Percentiles rank a stretch among this genome's conserved stretches.
These are phyloP conservation scores for Euzophera pinguis DNA, from an alignment of 2,888 invertebrate genomes.

Conservation along the genomic window DNA sequence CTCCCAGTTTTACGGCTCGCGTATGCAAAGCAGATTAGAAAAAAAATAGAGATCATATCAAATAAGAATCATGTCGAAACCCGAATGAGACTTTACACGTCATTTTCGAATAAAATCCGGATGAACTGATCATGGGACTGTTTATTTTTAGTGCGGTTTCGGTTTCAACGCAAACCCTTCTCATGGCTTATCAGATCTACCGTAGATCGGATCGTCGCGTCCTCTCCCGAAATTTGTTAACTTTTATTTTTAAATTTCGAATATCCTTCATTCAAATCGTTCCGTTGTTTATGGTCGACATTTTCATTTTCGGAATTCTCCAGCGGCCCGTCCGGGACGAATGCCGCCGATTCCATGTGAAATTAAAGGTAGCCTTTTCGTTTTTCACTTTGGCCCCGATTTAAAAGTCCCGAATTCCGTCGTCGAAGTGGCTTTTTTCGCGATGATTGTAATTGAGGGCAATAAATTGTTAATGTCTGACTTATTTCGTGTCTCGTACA, in stretches of 20 bases:
- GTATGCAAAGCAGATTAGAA: conserved; percentile 62
- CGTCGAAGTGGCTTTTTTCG: conserved; percentile 58
- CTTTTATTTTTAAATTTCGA: conserved; percentile 66
- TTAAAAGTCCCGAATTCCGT: conserved; percentile 64
- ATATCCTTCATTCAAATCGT: conserved; percentile 74
- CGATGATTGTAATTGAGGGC: conserved; percentile 72
- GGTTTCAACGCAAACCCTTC: conserved; percentile 71
- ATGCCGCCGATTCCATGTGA: conserved; percentile 70
- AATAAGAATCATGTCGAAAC: conserved; percentile 65
- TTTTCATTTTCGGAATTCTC: conserved; percentile 77
- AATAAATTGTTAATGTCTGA: conserved; percentile 69
- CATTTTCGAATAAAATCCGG: conserved; percentile 59
- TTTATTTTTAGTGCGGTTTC: conserved; percentile 67
- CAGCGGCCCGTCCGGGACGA: conserved; percentile 42
- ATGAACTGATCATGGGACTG: conserved; percentile 62
- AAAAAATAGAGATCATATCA: conserved; percentile 42
- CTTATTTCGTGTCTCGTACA: conserved; percentile 53
- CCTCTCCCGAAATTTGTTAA: conserved; percentile 71
- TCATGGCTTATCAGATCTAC: conserved; percentile 70
- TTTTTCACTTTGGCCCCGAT: conserved; percentile 64
- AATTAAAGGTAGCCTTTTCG: conserved; percentile 63
- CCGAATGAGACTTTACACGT: conserved; percentile 56
- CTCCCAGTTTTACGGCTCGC: conserved; percentile 48
- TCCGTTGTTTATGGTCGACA: conserved; percentile 76
- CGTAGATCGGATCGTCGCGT: conserved; percentile 42